A percentile compares a stretch with the other conserved stretches of the same genome.
Conservation (phyloP, 2,888 invertebrate species). For the Drosophila siamana region DNA sequence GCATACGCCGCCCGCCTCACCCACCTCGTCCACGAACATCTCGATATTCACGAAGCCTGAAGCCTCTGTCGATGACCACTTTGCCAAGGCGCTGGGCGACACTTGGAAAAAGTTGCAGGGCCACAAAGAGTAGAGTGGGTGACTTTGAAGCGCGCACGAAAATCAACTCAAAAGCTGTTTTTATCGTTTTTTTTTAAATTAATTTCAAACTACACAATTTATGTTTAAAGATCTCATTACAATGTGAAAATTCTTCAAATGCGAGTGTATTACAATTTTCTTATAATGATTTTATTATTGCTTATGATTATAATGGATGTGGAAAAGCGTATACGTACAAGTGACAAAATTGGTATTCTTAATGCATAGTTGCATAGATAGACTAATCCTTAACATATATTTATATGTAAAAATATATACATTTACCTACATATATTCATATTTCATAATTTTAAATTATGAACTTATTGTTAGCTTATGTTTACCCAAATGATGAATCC, state of each 20-base stretch:
- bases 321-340: conserved; percentile 78
- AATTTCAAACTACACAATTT: conserved; percentile 73
- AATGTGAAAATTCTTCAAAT: conserved; percentile 77
- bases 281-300: conserved; percentile 75
- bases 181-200: conserved; percentile 17
- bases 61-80: conserved; percentile 94
- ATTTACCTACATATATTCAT: conserved; percentile 43
- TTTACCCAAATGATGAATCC: conserved; percentile 84
- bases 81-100: conserved; percentile 94
- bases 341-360: conserved; percentile 78
- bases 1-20: conserved; percentile 76
- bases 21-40: conserved; percentile 74
- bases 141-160: conserved; percentile 18
- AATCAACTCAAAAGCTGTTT: conserved; percentile 73
- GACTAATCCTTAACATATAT: conserved; percentile 71
- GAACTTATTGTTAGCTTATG: conserved; percentile 68
- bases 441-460: conserved; percentile 68
- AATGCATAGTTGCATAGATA: conserved; percentile 70
- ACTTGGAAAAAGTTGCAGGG: conserved; percentile 92
- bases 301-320: conserved; percentile 52
- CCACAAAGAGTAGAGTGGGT: conserved; percentile 84
- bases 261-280: conserved; percentile 78
- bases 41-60: conserved; percentile 77
- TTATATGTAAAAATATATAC: conserved; percentile 41
- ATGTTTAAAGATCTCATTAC: conserved; percentile 74